These are phyloP conservation scores for Brachionus calyciflorus DNA, from an alignment of 1,140 invertebrate genomes.

Conservation along the genomic window DNA sequence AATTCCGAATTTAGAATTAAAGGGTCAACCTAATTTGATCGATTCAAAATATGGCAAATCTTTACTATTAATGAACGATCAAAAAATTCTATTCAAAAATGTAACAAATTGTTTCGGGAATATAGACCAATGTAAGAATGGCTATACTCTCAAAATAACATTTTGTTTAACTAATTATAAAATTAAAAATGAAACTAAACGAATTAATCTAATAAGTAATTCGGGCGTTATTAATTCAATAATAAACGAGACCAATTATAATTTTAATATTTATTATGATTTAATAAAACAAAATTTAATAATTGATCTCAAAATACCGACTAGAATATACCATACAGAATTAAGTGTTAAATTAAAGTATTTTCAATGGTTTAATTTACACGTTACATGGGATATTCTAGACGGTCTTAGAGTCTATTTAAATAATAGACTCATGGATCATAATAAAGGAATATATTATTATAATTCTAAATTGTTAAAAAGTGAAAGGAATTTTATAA, in stretches of 20 bases:
- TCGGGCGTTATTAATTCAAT: not conserved
- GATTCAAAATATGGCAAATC: slow-evolving; percentile 43
- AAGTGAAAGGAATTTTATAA: not conserved
- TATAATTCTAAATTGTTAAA: not conserved
- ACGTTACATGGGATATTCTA: not conserved
- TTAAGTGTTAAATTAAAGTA: slow-evolving; percentile 8
- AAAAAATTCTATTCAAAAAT: slow-evolving; percentile 42
- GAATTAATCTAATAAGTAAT: not conserved
- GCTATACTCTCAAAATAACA: slow-evolving; percentile 28
- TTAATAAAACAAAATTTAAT: not conserved
- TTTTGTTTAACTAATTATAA: slow-evolving; percentile 40
- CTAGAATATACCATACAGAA: not conserved
- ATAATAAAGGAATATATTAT: slow-evolving; percentile 19
- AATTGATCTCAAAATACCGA: not conserved
- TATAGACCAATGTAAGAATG: slow-evolving; percentile 24
- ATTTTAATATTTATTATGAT: slow-evolving; percentile 26
- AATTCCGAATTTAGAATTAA: not conserved
- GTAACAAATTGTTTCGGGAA: slow-evolving; percentile 17
- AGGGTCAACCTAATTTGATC: not conserved
- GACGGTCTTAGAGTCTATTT: slow-evolving; percentile 29
- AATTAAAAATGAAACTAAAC: not conserved
- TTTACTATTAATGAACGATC: not conserved
- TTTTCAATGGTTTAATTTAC: slow-evolving; percentile 12
- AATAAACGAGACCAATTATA: not conserved
- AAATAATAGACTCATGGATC: slow-evolving; percentile 23